Evolutionary conservation across 2,113 vertebrate species (phyloP).

Genomic region (Delphinapterus leucas): DNA sequence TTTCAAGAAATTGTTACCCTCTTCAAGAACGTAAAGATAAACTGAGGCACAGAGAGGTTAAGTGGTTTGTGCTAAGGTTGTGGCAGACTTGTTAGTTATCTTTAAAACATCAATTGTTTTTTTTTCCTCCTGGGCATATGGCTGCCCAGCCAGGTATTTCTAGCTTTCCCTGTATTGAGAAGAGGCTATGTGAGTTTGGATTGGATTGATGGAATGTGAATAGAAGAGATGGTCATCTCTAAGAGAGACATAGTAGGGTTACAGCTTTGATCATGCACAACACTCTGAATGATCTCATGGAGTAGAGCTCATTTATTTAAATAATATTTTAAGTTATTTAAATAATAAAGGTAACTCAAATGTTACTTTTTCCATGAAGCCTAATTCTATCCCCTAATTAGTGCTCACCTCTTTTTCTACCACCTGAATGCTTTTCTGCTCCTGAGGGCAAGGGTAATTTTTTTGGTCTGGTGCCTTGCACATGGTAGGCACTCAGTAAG

Average conservation of each 20-base stretch:
- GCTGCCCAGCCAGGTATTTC: background rate
- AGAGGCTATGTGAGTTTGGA: background rate
- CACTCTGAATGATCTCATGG: background rate
- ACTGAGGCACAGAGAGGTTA: background rate
- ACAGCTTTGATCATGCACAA: background rate
- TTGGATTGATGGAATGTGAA: background rate
- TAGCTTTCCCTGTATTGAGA: background rate
- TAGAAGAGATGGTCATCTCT: background rate
- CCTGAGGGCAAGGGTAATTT: background rate
- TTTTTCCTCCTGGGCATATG: background rate
- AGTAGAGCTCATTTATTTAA: background rate
- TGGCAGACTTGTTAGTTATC: background rate
- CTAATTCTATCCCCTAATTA: background rate
- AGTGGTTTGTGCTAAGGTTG: background rate
- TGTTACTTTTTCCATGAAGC: background rate
- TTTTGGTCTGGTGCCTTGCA: background rate
- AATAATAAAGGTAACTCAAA: background rate
- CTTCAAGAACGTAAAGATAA: constrained; percentile 6
- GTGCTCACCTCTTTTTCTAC: background rate
- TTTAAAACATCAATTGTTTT: background rate
- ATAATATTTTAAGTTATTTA: background rate
- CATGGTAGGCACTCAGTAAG: background rate
- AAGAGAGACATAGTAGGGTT: background rate
- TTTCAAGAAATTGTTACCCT: constrained; percentile 24
- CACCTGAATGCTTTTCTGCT: background rate